These are phyloP conservation scores for Hyaena hyaena DNA, from an alignment of 2,113 vertebrate genomes.

Conservation along the genomic window DNA sequence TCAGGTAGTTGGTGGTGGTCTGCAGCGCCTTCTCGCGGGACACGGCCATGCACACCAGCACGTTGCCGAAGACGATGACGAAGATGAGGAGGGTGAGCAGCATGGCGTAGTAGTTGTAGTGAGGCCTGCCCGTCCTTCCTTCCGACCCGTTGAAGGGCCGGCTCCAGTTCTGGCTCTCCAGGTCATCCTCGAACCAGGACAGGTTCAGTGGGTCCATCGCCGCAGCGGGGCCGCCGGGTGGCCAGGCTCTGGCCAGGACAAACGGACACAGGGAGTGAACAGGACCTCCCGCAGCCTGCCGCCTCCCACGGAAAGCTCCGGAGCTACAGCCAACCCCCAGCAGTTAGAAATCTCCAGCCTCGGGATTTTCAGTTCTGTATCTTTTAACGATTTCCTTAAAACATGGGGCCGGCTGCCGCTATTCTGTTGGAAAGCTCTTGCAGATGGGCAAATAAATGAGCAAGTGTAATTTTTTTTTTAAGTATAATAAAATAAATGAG, in stretches of 20 bases:
- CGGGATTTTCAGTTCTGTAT: neutral
- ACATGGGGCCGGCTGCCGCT: neutral
- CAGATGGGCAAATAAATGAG: neutral
- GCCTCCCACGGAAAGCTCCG: accelerated
- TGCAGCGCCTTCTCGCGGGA: slow-evolving; percentile 97
- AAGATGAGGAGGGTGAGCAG: slow-evolving; percentile 98
- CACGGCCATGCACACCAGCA: slow-evolving; percentile 98
- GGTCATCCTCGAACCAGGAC: slow-evolving; percentile 92
- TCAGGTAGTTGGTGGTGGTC: slow-evolving; percentile 99
- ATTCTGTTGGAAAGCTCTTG: neutral
- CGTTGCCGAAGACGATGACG: slow-evolving; percentile 97
- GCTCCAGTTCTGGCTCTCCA: slow-evolving; percentile 90
- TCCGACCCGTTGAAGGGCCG: slow-evolving; percentile 89
- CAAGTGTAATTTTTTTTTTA: neutral
- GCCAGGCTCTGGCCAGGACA: slow-evolving; percentile 75
- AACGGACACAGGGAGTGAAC: neutral
- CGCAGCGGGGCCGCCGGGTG: slow-evolving; percentile 78
- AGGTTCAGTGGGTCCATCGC: slow-evolving; percentile 95
- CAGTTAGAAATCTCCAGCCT: neutral
- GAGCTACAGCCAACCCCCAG: neutral
- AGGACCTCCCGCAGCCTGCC: accelerated
- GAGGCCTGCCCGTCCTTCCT: slow-evolving; percentile 85
- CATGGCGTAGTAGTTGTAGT: slow-evolving; percentile 98
- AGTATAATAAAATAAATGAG: neutral
- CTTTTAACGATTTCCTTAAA: neutral